These are phyloP conservation scores for Bombus impatiens DNA, from an alignment of 1,140 invertebrate genomes.

Conservation along the genomic window DNA sequence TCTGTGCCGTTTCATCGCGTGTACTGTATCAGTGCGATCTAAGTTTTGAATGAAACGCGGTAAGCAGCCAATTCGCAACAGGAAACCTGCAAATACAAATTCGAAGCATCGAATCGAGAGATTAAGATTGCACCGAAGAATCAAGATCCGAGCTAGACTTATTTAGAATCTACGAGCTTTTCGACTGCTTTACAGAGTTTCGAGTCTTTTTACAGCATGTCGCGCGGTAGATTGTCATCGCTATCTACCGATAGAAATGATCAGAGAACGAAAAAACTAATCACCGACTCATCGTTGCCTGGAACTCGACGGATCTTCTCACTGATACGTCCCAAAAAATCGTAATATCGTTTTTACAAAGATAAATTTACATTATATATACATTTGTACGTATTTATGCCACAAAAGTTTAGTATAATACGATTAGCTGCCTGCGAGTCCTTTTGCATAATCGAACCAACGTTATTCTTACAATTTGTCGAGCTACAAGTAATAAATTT, in stretches of 20 bases:
- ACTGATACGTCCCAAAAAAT: background rate
- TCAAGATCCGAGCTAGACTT: background rate
- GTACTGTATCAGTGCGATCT: background rate
- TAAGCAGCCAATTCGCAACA: no score
- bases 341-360: conserved; percentile 3
- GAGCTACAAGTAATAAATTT: background rate
- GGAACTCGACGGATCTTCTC: conserved; percentile 15
- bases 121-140: background rate
- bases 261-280: background rate
- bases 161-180: conserved; percentile 22
- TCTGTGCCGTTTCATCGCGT: background rate
- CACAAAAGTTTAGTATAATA: background rate
- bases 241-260: background rate
- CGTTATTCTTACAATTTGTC: background rate
- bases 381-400: background rate
- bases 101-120: background rate
- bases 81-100: no score
- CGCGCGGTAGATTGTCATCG: background rate
- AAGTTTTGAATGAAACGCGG: background rate
- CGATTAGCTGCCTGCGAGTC: no score
- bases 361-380: background rate
- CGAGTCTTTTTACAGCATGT: conserved; percentile 37
- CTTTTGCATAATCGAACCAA: background rate
- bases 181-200: conserved; percentile 45
- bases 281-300: background rate